Evolutionary conservation across 2,113 vertebrate genomes (phyloP).

Genomic region (Empidonax traillii): DNA sequence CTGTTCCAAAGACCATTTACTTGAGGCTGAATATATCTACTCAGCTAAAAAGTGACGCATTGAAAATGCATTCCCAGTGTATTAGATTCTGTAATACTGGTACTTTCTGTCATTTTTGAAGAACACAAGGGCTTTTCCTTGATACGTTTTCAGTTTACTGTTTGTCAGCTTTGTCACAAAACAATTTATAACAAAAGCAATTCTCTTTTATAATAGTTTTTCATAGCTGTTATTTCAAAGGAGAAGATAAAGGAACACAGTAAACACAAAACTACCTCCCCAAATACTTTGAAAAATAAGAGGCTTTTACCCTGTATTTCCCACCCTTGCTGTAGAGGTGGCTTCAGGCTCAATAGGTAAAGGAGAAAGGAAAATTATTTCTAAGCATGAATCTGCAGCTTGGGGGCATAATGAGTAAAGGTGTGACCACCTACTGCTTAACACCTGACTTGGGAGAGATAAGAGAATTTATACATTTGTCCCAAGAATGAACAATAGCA

Average conservation of each 20-base stretch:
- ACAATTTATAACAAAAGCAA: conserved; percentile 25
- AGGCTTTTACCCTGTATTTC: not conserved
- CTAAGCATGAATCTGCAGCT: conserved; percentile 43
- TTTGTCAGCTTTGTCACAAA: conserved; percentile 11
- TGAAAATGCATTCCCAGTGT: conserved; percentile 6
- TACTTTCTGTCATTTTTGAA: conserved; percentile 20
- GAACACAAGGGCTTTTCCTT: not conserved
- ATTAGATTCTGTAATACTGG: not conserved
- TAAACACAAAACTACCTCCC: conserved; percentile 33
- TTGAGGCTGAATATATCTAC: not conserved
- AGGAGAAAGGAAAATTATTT: conserved; percentile 19
- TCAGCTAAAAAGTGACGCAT: not conserved
- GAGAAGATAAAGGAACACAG: conserved; percentile 19
- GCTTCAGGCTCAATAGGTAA: conserved; percentile 35
- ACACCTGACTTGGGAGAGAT: conserved; percentile 3
- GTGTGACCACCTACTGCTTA: conserved; percentile 3
- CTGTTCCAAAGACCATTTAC: not conserved
- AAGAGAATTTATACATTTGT: not conserved
- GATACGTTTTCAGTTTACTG: not conserved
- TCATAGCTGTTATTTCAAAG: not conserved
- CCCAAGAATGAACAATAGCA: not conserved
- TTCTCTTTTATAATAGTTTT: conserved; percentile 40
- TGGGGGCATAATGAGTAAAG: not conserved
- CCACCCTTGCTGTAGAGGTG: not conserved
- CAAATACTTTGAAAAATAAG: conserved; percentile 43